Conservation (phyloP, 2,113 vertebrate species). For the Nerophis ophidion region DNA sequence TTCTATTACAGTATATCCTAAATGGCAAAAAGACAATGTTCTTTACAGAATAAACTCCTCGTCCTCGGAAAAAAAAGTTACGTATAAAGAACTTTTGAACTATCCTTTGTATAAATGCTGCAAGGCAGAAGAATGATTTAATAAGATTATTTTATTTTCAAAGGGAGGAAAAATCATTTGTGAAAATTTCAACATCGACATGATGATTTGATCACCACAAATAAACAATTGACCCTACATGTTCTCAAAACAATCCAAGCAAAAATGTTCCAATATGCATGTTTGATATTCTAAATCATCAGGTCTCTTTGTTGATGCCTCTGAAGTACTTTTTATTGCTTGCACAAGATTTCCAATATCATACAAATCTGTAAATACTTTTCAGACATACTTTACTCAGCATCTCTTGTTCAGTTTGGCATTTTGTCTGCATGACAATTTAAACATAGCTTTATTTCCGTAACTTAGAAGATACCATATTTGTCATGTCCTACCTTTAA, state of each 20-base stretch:
- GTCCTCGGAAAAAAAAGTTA: neutral
- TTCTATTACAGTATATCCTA: no score
- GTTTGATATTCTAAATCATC: slow-evolving; percentile 27
- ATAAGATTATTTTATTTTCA: slow-evolving; percentile 1
- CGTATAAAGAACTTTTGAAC: slow-evolving; percentile 26
- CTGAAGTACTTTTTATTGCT: slow-evolving; percentile 42
- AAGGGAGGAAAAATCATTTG: slow-evolving; percentile 17
- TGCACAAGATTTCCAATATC: slow-evolving; percentile 17
- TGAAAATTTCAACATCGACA: slow-evolving; percentile 39
- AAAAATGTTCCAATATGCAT: no score
- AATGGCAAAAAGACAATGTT: neutral
- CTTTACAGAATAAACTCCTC: neutral
- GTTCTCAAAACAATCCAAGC: slow-evolving; percentile 5
- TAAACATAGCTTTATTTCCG: slow-evolving; percentile 6
- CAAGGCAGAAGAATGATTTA: slow-evolving; percentile 14
- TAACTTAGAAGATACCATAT: slow-evolving; percentile 29
- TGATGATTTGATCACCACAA: slow-evolving; percentile 38
- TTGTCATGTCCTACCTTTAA: slow-evolving; percentile 13
- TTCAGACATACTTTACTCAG: slow-evolving; percentile 37
- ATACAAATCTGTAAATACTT: slow-evolving; percentile 57
- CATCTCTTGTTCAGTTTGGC: slow-evolving; percentile 24
- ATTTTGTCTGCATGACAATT: slow-evolving; percentile 17
- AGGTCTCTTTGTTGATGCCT: slow-evolving; percentile 29
- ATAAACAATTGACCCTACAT: slow-evolving; percentile 21
- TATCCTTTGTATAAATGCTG: slow-evolving; percentile 11